phyloP scores from a whole-genome alignment of 2,113 vertebrate genomes.

The Empidonax traillii region DNA sequence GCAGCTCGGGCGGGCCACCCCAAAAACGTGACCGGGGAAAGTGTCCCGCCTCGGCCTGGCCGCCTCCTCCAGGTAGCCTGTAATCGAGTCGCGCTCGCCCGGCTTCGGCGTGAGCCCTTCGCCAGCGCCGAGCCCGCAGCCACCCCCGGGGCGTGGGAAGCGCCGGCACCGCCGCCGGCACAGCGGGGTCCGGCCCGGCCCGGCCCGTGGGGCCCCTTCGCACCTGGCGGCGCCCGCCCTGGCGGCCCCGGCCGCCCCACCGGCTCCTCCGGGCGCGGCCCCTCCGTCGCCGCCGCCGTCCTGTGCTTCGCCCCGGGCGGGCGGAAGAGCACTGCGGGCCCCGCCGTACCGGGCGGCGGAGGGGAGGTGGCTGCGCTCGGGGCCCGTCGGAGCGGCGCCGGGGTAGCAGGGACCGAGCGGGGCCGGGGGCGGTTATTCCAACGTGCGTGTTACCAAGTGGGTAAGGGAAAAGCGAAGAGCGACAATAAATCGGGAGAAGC shows the following conservation, averaged over 20 bases:
- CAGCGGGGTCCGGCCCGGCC: not conserved
- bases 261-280: not conserved
- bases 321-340: not conserved
- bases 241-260: not conserved
- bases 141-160: not conserved
- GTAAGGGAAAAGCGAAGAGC: not conserved
- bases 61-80: not conserved
- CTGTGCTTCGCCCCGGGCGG: not conserved
- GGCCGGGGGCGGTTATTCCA: not conserved
- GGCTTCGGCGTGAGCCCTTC: not conserved
- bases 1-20: not conserved
- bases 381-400: not conserved
- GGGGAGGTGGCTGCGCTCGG: not conserved
- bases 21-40: not conserved
- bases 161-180: not conserved
- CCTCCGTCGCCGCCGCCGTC: not conserved
- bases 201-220: too few species aligned
- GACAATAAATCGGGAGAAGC: not conserved
- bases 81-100: accelerated
- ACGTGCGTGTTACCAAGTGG: not conserved
- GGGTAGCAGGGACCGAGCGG: not conserved
- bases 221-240: not conserved
- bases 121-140: not conserved
- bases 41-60: not conserved
- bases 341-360: not conserved